Evolutionary conservation across 2,797 vertebrate species (phyloP).

Genomic region (Philypnodon macrostomus): DNA sequence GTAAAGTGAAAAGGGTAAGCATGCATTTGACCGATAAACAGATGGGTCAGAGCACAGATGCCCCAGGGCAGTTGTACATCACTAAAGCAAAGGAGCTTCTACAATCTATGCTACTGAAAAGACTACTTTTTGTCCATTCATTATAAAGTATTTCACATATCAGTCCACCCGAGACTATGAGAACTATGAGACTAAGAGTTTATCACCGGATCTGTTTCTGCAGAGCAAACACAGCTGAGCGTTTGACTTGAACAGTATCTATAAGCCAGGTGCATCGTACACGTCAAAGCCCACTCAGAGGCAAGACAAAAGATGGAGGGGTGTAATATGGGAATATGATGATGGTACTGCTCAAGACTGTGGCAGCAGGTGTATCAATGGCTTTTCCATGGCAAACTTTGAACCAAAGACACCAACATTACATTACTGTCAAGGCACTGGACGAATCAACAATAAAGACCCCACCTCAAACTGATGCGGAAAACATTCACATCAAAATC

Average conservation of each 20-base stretch:
- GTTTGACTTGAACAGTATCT: conserved; percentile 5
- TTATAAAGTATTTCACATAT: conserved; percentile 5
- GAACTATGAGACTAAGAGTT: conserved; percentile 14
- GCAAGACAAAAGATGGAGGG: conserved; percentile 19
- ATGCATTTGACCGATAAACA: conserved; percentile 29
- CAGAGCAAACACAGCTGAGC: conserved; percentile 32
- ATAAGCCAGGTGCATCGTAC: conserved; percentile 44
- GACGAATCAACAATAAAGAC: too few relatives aligned
- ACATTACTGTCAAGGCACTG: too few relatives aligned
- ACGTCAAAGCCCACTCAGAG: conserved; percentile 20
- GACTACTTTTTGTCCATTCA: background rate
- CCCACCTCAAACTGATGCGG: too few relatives aligned
- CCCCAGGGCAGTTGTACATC: conserved; percentile 33
- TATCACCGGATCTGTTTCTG: conserved; percentile 36
- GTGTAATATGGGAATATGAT: conserved; percentile 20
- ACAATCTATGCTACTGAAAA: background rate
- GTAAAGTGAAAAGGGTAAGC: conserved; percentile 8
- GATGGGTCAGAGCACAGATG: conserved; percentile 32
- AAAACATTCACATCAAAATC: too few relatives aligned
- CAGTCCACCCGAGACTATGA: conserved; percentile 10
- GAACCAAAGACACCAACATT: background rate
- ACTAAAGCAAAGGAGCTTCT: conserved; percentile 27
- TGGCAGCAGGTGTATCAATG: conserved; percentile 51
- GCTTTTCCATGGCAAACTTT: conserved; percentile 18
- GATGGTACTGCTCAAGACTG: conserved; percentile 32